These are phyloP conservation scores for Forbesichthys agassizii DNA, from an alignment of 2,113 vertebrate species.

Conservation along the genomic window DNA sequence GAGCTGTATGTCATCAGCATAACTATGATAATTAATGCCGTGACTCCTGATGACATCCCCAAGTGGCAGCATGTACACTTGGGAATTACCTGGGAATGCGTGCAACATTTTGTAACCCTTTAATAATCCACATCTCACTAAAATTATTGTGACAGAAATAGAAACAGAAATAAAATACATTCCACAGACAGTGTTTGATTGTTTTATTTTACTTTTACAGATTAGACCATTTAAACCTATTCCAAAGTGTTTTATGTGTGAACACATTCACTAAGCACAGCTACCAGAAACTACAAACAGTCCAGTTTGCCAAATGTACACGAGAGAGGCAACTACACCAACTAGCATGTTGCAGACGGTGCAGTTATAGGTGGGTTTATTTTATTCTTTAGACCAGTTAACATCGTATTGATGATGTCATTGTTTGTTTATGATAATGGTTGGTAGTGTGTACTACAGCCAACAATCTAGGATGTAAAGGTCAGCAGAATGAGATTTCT, in stretches of 20 bases:
- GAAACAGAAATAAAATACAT: background rate
- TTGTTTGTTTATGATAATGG: conserved; percentile 29
- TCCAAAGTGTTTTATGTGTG: conserved; percentile 81
- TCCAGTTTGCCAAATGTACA: conserved; percentile 68
- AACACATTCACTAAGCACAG: conserved; percentile 87
- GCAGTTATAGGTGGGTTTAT: conserved; percentile 35
- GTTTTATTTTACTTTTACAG: conserved; percentile 89
- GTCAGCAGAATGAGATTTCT: conserved; percentile 15
- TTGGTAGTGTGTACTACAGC: conserved; percentile 51
- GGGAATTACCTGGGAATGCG: too few relatives aligned
- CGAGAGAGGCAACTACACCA: conserved; percentile 39
- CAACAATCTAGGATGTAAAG: conserved; percentile 28
- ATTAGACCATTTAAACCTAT: conserved; percentile 84
- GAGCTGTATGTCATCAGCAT: too few relatives aligned
- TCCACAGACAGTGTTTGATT: conserved; percentile 64
- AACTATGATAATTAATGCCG: too few relatives aligned
- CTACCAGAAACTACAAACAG: conserved; percentile 83
- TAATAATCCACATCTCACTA: too few relatives aligned
- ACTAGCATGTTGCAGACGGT: conserved; percentile 36
- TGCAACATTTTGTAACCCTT: too few relatives aligned
- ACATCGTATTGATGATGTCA: conserved; percentile 42
- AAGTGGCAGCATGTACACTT: too few relatives aligned
- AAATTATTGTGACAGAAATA: background rate
- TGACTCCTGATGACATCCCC: too few relatives aligned
- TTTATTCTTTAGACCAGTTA: background rate